Evolutionary conservation across 2,113 vertebrate genomes (phyloP).

Genomic region (Zosterops lateralis): DNA sequence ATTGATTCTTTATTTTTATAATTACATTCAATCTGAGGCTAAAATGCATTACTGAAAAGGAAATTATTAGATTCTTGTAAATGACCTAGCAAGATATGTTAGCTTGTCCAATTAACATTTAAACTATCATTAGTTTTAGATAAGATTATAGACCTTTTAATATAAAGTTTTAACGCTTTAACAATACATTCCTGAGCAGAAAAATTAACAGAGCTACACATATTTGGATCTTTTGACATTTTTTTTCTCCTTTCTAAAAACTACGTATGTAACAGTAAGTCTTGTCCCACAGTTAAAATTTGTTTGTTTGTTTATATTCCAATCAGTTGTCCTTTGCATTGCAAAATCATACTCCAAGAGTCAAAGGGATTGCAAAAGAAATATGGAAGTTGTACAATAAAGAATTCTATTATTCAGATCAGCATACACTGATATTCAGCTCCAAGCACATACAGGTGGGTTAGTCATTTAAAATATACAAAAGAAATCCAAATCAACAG

Average conservation of each 20-base stretch:
- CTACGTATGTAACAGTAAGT: not conserved
- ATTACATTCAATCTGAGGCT: constrained; percentile 13
- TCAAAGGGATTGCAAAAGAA: not conserved
- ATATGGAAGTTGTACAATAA: not conserved
- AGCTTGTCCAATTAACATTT: constrained; percentile 11
- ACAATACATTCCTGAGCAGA: not conserved
- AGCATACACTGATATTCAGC: not conserved
- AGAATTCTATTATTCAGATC: not conserved
- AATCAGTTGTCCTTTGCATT: not conserved
- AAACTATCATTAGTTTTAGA: constrained; percentile 50
- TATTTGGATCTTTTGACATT: not conserved
- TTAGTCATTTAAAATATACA: not conserved
- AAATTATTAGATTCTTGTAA: constrained; percentile 22
- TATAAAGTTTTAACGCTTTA: constrained; percentile 45
- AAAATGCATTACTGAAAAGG: constrained; percentile 15
- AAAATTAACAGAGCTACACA: not conserved
- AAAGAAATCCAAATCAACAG: not conserved
- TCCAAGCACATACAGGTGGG: not conserved
- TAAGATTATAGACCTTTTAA: constrained; percentile 53
- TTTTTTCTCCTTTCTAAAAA: not conserved
- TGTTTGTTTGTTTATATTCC: not conserved
- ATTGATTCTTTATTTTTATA: constrained; percentile 25
- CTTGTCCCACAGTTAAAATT: not conserved
- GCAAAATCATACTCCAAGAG: not conserved
- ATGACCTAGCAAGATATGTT: not conserved